Percentiles rank a stretch among this genome's conserved stretches.
Conservation (phyloP, 2,797 vertebrate species). For the Tadarida brasiliensis region DNA sequence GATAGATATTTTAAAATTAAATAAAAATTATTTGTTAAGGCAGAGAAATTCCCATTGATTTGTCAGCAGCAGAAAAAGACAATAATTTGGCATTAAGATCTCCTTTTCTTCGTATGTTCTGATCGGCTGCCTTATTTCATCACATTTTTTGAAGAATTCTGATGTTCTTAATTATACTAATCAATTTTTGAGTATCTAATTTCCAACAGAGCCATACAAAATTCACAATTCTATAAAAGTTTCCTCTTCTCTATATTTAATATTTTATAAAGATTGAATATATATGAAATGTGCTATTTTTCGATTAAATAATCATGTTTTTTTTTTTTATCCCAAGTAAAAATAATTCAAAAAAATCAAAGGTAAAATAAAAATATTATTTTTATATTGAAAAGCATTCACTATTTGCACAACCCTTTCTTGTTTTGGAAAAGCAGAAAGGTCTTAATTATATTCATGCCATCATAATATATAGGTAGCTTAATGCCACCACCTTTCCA, state of each 20-base stretch:
- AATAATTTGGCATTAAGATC: not conserved
- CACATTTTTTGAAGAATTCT: not conserved
- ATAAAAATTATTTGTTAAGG: not conserved
- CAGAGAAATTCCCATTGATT: not conserved
- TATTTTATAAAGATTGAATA: not conserved
- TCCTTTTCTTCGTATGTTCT: not conserved
- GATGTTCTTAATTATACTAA: not conserved
- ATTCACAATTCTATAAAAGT: not conserved
- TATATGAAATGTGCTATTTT: not conserved
- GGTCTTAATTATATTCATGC: rapidly evolving
- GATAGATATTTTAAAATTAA: not conserved
- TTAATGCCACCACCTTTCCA: not conserved
- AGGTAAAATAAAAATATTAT: not conserved
- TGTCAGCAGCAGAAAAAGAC: not conserved
- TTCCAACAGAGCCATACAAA: not conserved
- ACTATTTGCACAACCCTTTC: not conserved
- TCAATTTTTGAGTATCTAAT: not conserved
- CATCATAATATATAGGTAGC: not conserved
- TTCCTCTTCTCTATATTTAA: not conserved
- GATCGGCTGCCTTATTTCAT: not conserved
- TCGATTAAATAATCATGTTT: not conserved
- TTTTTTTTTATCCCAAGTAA: not conserved
- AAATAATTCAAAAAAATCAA: not conserved
- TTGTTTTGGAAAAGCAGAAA: not conserved
- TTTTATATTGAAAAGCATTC: not conserved